These are phyloP conservation scores for Malaclemys terrapin DNA, from an alignment of 2,113 vertebrate genomes.

Conservation along the genomic window DNA sequence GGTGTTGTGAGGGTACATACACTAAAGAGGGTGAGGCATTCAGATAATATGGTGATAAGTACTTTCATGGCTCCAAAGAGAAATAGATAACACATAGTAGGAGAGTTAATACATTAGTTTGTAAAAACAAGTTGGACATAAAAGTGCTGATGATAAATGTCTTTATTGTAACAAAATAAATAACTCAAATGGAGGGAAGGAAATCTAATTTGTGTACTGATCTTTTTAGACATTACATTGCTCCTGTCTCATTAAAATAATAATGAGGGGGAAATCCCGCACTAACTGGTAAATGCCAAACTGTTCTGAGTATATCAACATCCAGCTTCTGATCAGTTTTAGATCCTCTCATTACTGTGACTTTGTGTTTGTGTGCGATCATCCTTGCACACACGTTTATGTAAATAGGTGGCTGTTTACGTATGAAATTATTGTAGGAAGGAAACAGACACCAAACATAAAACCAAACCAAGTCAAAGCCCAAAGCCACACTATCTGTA, in stretches of 20 bases:
- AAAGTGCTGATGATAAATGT: background rate
- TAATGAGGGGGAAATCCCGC: background rate
- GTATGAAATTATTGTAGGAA: background rate
- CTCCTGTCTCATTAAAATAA: background rate
- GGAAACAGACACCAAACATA: background rate
- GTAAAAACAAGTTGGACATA: background rate
- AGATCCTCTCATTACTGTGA: background rate
- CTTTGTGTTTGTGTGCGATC: background rate
- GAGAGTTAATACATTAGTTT: background rate
- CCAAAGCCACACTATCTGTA: background rate
- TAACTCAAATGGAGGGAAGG: background rate
- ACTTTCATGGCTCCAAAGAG: background rate
- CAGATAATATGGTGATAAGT: background rate
- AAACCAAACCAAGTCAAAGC: background rate
- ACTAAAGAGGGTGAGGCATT: background rate
- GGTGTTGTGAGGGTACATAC: background rate
- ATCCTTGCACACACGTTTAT: background rate
- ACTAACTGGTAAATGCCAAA: background rate
- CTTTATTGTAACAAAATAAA: background rate
- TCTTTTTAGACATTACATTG: background rate
- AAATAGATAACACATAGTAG: background rate
- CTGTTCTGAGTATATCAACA: background rate
- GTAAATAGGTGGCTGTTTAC: background rate
- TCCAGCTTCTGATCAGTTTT: background rate
- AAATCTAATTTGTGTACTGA: background rate